Evolutionary conservation across 2,797 vertebrate genomes (phyloP).

Genomic region (Rhinella marina): DNA sequence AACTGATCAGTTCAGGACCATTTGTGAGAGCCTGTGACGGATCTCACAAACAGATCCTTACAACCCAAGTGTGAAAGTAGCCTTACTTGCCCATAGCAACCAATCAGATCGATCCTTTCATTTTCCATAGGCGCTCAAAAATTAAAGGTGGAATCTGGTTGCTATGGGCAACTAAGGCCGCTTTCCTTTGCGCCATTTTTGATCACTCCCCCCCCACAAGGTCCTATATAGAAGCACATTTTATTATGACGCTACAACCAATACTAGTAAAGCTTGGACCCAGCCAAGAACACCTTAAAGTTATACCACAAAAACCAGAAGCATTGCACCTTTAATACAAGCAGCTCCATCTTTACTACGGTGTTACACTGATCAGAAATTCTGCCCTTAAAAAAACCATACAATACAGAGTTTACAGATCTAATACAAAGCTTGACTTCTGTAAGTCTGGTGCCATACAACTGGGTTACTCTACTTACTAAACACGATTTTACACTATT

Average conservation of each 20-base stretch:
- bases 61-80: no score
- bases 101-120: no score
- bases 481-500: constrained; percentile 76
- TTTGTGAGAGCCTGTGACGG: no score
- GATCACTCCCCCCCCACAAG: no score
- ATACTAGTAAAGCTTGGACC: not conserved
- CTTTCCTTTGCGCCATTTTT: no score
- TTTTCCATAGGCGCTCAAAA: no score
- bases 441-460: constrained; percentile 77
- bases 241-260: not conserved
- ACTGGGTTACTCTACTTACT: constrained; percentile 75
- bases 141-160: no score
- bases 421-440: constrained; percentile 72
- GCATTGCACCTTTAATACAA: constrained; percentile 88
- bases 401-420: constrained; percentile 46
- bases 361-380: constrained; percentile 79
- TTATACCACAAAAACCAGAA: constrained; percentile 60
- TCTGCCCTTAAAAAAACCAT: constrained; percentile 74
- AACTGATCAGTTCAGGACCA: no score
- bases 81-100: no score
- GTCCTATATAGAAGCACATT: not conserved
- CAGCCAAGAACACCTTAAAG: not conserved
- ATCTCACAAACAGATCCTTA: no score
- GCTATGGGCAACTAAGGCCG: no score
- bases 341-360: constrained; percentile 63